A percentile compares a stretch with the other conserved stretches of the same genome.
Evolutionary conservation across 2,888 invertebrate genomes (phyloP).

Genomic region (Eristalis pertinax): DNA sequence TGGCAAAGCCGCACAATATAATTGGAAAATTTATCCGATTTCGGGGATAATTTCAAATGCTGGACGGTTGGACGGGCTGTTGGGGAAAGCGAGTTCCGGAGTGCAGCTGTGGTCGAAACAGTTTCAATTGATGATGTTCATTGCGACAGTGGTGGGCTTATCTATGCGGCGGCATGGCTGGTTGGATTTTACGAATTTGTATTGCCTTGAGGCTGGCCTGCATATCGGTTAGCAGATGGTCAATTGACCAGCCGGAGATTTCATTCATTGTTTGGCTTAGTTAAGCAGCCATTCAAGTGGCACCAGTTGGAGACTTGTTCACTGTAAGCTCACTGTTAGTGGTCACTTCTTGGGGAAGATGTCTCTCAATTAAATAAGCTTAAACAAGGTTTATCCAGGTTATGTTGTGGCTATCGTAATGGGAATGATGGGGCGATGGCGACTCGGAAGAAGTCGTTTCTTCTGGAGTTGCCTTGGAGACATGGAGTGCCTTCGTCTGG

Average conservation of each 20-base stretch:
- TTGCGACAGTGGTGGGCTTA: conserved; percentile 50
- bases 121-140: conserved; percentile 63
- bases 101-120: neutral
- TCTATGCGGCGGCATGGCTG: conserved; percentile 16
- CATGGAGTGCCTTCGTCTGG: no score
- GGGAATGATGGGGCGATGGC: no score
- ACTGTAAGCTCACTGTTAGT: neutral
- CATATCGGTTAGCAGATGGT: conserved; percentile 56
- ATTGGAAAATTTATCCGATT: conserved; percentile 58
- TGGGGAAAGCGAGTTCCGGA: neutral
- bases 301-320: neutral
- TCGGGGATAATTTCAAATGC: conserved; percentile 29
- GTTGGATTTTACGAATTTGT: conserved; percentile 25
- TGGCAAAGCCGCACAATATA: conserved; percentile 47
- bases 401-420: neutral
- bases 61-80: neutral
- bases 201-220: no score
- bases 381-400: neutral
- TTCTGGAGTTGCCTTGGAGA: no score
- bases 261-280: neutral
- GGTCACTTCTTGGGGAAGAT: neutral
- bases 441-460: no score
- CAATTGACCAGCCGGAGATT: conserved; percentile 10
- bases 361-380: neutral
- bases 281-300: neutral